Base-by-base conservation (phyloP, 1,140 invertebrate genomes). In the Cherax quadricarinatus region DNA sequence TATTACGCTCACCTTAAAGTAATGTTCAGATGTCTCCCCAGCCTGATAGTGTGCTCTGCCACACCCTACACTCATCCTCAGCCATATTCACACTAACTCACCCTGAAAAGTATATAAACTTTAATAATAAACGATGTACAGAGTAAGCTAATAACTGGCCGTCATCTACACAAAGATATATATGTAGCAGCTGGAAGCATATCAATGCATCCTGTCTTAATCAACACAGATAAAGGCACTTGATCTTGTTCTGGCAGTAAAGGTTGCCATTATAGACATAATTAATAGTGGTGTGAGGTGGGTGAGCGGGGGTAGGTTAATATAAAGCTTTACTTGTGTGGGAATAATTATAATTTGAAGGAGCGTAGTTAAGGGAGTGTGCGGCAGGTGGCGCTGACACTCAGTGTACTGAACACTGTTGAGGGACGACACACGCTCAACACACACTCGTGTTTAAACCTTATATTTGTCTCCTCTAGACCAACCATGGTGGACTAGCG, bases 1-100 rank as follows among this genome's bases (percentile, higher is more conserved):
- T 86, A 86, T 73, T 86, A 86, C 84, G 84, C 84, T 86, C 84
- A 86, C 84, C 84, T 86, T 86, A 75, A n/a, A 75, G 62, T 86
- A 86, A 86, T 86, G 85, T 73, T 41, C 41, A 86, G 66, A 86
- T 51, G 70, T 48, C 21, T 49, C 84, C 41, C 66, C 70, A 41
- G 9, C 24, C 16, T 53, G 85, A 86, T 75, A 86, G 85, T 48
- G 21, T 14, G 14, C 62, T n/a, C 48, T 18, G 70, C 85, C 85
- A 86, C 85, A 75, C 85, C 85, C 85, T 7, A 57, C 51, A 18
- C 16, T n/a, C 0, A 5, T 21, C 70, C 70, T 75, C 21, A n/a
- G 30, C 81, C 51, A 0, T 24, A 24, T 18, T 66, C 62, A 10
- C 51, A 66, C 62, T 66, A 5, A 66, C 62, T 16, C 57, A 60